phyloP scores from a whole-genome alignment of 2,113 vertebrate genomes.

The Nerophis lumbriciformis region DNA sequence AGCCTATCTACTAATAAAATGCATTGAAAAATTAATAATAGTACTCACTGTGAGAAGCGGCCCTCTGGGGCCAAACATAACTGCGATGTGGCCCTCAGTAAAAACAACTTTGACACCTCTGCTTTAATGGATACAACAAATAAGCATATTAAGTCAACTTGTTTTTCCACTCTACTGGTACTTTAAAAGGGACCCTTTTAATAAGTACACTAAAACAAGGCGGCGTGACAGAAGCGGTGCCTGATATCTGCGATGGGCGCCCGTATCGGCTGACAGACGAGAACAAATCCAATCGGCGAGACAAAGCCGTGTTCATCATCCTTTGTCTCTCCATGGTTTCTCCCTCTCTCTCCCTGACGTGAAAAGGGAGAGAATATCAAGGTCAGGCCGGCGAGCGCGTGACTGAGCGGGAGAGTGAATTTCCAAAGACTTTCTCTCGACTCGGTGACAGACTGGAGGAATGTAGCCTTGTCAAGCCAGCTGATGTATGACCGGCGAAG shows the following conservation, averaged over 20 bases:
- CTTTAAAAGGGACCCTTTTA: too few relatives aligned
- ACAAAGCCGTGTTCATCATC: slow-evolving; percentile 40
- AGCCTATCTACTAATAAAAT: too few relatives aligned
- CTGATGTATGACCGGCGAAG: slow-evolving; percentile 48
- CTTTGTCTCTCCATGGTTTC: slow-evolving; percentile 1
- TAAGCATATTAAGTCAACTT: too few relatives aligned
- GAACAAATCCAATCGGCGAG: slow-evolving; percentile 32
- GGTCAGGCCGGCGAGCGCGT: slow-evolving; percentile 47
- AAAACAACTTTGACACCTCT: too few relatives aligned
- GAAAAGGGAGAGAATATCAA: slow-evolving; percentile 50
- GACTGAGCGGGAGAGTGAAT: slow-evolving; percentile 53
- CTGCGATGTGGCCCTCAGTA: too few relatives aligned
- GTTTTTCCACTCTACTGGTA: too few relatives aligned
- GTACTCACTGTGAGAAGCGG: too few relatives aligned
- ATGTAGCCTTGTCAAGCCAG: slow-evolving; percentile 49
- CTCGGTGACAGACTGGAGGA: slow-evolving; percentile 50
- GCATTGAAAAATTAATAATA: too few relatives aligned
- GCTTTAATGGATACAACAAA: too few relatives aligned
- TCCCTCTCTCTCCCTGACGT: slow-evolving; percentile 19
- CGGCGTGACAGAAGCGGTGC: slow-evolving; percentile 10
- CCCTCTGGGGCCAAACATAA: too few relatives aligned
- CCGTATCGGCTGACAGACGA: slow-evolving; percentile 32
- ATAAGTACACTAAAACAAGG: background rate
- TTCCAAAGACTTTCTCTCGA: slow-evolving; percentile 52
- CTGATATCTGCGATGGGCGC: slow-evolving; percentile 32